Evolutionary conservation across 2,797 vertebrate species (phyloP).

Genomic region (Diceros bicornis): DNA sequence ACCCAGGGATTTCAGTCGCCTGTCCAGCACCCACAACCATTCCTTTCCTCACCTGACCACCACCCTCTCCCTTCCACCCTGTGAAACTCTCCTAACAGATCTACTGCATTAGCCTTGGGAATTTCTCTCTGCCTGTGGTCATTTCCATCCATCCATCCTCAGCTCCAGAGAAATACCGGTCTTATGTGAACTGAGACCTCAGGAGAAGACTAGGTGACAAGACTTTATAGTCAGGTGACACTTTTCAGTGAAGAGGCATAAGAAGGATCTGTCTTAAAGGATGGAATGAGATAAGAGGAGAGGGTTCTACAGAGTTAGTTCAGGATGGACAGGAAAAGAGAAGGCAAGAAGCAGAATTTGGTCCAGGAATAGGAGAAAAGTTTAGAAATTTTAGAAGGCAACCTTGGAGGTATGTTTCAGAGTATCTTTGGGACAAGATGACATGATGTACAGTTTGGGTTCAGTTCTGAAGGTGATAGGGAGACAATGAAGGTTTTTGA

Average conservation of each 20-base stretch:
- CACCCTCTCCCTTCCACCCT: too few relatives aligned
- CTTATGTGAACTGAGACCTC: neutral
- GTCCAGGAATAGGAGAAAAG: neutral
- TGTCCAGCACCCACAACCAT: neutral
- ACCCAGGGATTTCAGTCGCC: neutral
- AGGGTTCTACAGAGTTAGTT: neutral
- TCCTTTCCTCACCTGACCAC: neutral
- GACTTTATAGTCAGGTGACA: neutral
- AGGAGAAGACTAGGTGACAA: neutral
- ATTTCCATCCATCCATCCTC: neutral
- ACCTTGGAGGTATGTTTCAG: neutral
- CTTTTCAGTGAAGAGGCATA: neutral
- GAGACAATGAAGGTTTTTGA: neutral
- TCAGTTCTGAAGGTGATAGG: neutral
- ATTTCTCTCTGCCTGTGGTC: neutral
- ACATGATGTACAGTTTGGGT: neutral
- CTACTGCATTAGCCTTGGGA: neutral
- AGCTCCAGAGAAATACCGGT: neutral
- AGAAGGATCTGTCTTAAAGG: neutral
- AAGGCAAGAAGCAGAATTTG: neutral
- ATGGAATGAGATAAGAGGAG: neutral
- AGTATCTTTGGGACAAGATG: neutral
- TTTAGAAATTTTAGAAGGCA: neutral
- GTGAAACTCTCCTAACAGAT: neutral
- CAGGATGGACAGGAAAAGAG: neutral